These are phyloP conservation scores for Conus betulinus DNA, from an alignment of 1,140 invertebrate species.

Conservation along the genomic window DNA sequence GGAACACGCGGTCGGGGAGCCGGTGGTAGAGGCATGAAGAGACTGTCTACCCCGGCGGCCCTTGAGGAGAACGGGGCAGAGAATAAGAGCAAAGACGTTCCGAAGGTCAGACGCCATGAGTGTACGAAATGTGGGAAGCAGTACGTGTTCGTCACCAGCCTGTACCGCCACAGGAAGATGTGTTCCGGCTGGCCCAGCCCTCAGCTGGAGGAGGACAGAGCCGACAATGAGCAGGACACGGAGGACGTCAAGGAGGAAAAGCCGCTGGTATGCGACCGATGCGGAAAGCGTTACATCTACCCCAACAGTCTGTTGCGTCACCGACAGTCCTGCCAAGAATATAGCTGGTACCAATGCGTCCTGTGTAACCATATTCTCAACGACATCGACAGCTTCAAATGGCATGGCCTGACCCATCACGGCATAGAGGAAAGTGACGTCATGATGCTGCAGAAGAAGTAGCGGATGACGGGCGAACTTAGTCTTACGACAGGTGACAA, in stretches of 20 bases:
- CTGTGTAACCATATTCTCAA: not conserved
- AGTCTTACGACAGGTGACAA: no score
- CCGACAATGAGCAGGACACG: no score
- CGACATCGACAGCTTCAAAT: not conserved
- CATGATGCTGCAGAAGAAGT: not conserved
- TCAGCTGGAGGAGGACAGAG: no score
- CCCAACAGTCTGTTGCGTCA: constrained; percentile 8
- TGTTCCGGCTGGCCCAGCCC: not conserved
- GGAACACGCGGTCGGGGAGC: not conserved
- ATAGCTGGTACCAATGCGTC: not conserved
- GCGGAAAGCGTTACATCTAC: constrained; percentile 17
- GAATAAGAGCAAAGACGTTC: not conserved
- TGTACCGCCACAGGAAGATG: not conserved
- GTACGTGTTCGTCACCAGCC: not conserved
- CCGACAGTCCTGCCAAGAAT: not conserved
- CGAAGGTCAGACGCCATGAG: not conserved
- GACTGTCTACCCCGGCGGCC: not conserved
- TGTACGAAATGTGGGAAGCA: not conserved
- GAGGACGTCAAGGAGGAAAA: no score
- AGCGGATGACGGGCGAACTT: not conserved
- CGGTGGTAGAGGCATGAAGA: not conserved
- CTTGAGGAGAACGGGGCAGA: not conserved
- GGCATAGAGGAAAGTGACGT: not conserved
- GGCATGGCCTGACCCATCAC: not conserved
- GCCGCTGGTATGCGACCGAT: not conserved